These are phyloP conservation scores for Pseudolaguvia tuberculata DNA, from an alignment of 2,113 vertebrate genomes.

Conservation along the genomic window DNA sequence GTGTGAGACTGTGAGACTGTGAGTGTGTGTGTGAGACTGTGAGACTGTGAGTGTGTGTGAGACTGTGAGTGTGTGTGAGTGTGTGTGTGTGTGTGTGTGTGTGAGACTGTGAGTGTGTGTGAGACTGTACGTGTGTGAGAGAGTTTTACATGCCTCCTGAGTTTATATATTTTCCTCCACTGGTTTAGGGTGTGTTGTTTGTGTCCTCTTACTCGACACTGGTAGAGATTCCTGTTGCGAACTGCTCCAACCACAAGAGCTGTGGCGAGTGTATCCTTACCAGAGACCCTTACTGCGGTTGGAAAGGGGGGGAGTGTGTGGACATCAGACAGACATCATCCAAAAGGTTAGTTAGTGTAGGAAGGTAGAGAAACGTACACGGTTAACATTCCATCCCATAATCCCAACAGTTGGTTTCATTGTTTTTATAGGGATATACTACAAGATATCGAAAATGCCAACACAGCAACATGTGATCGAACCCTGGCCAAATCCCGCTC, in stretches of 20 bases:
- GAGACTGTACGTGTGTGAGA: neutral
- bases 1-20: too few relatives aligned
- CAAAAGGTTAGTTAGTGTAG: conserved; percentile 57
- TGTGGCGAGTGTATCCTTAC: conserved; percentile 91
- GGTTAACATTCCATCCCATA: too few relatives aligned
- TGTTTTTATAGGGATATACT: conserved; percentile 67
- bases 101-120: too few relatives aligned
- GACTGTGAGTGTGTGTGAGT: too few relatives aligned
- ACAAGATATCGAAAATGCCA: conserved; percentile 80
- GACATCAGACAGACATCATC: conserved; percentile 53
- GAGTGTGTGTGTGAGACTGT: too few relatives aligned
- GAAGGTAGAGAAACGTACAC: too few relatives aligned
- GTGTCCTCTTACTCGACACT: conserved; percentile 76
- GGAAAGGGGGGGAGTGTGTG: conserved; percentile 74
- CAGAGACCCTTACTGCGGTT: conserved; percentile 91
- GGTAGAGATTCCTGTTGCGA: conserved; percentile 84
- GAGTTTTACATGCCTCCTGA: conserved; percentile 19
- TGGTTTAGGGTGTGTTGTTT: conserved; percentile 77
- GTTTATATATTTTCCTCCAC: conserved; percentile 36
- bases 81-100: too few relatives aligned
- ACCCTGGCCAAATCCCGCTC: conserved; percentile 50
- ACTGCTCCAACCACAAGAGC: conserved; percentile 87
- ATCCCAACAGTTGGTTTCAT: too few relatives aligned
- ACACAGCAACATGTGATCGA: conserved; percentile 63
- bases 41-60: too few relatives aligned